Evolutionary conservation across 2,113 vertebrate genomes (phyloP), one percentile per base, ranked within the genome.

Genomic region (Argyrosomus japonicus): DNA sequence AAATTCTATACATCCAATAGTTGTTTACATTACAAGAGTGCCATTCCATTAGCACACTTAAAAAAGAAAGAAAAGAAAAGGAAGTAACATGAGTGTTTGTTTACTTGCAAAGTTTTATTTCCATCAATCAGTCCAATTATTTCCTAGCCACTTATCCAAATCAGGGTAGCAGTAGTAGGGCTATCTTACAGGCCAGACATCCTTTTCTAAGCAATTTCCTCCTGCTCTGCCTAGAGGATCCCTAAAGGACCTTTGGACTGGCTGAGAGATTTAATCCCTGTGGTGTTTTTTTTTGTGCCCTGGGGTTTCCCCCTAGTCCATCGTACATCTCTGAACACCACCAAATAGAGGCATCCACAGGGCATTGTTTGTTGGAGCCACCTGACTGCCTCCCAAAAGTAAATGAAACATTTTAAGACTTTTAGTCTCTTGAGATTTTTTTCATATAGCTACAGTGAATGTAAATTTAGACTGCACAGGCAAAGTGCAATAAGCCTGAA

Each of bases 61-160:
- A 64, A 56, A 71, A 36, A 36, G 6, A 36, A 7, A 36, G 32
- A 36, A 36, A 7, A 36, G 6, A 36, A 0, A 21, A 8, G 25
- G 53, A 54, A 70, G 25, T 6, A 36, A 69, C 10, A 40, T 51
- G 43, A 63, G n/a, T 48, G 36, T 18, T 56, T 56, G 51, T 78
- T 62, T 50, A 51, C 40, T 70, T 36, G 62, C 18, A 61, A 77
- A 60, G 47, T 73, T 62, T 23, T 47, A 60, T 32, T 51, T 36
- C 71, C 36, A 67, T 70, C 21, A n/a, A 67, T 76, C 56, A 36
- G 60, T 77, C 69, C 65, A 58, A 57, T 79, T 0, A 75, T 67
- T 75, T 65, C 57, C 58, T 50, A 29, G 10, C 58, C 32, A 40
- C n/a, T 69, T 54, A 74, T 60, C 53, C 68, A 69, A 36, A 70